Evolutionary conservation across 2,113 vertebrate species (phyloP), one percentile per base, ranked within the genome.

Genomic region (Paramormyrops kingsleyae): DNA sequence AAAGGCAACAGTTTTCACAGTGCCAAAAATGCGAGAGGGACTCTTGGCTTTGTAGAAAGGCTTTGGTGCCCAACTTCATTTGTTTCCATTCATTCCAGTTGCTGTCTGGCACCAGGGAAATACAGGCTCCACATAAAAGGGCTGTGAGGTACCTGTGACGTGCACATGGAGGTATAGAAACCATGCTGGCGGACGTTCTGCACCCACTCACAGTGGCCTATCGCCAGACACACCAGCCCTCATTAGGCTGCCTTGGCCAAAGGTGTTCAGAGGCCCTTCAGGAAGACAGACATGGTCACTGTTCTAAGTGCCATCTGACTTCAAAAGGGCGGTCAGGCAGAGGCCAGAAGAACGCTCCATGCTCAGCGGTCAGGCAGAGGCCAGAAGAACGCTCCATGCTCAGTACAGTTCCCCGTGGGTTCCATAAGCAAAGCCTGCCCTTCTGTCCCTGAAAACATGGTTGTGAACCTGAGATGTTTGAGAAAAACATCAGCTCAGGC

Each of bases 1-100:
- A 89, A 86, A 89, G 88, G 88, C 49, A 89, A 83, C 47, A 53
- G 15, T 83, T 46, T 89, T 89, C 35, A 46, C 27, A 52, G 70
- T 42, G 62, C 42, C 70, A 89, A 89, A 31, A 31, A 39, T 83
- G 80, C 42, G n/a, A 49, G 70, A 50, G 70, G 46, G 27, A 77
- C 70, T 83, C 49, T 83, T 89, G 46, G 88, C 88, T 77, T 74
- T 77, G 46, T 24, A 50, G 46, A n/a, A 46, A 17, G 17, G 70
- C 42, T 83, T 42, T n/a, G 66, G 70, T 89, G 47, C 49, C 88
- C 88, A 74, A 27, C 19, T 83, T 83, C 46, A 89, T 89, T 89
- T 83, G 52, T 89, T 83, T 53, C 44, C 35, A 83, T 53, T 49
- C 46, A 39, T 89, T 89, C 77, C 35, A 89, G 70, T 52, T 31